A percentile compares a stretch with the other conserved stretches of the same genome.
These are phyloP conservation scores for Heliconius hewitsoni DNA, from an alignment of 1,140 invertebrate species.

Conservation along the genomic window DNA sequence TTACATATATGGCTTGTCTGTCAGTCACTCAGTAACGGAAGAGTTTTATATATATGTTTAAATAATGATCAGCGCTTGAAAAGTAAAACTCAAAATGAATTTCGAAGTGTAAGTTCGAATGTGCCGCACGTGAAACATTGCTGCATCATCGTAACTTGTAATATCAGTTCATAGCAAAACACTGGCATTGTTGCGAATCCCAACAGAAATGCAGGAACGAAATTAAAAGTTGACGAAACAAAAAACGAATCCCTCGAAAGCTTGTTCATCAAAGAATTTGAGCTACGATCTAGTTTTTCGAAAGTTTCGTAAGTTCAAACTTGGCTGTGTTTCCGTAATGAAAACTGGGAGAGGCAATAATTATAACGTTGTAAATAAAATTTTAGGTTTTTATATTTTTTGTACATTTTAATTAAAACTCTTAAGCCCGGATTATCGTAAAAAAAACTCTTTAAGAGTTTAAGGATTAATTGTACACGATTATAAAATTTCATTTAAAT, in stretches of 20 bases:
- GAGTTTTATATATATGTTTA: neutral
- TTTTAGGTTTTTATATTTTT: neutral
- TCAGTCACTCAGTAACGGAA: too few species aligned
- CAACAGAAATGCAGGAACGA: conserved; percentile 34
- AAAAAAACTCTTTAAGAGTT: too few species aligned
- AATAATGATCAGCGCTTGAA: neutral
- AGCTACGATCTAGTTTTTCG: conserved; percentile 8
- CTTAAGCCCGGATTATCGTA: too few species aligned
- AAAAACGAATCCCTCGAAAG: conserved; percentile 33
- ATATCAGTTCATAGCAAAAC: conserved; percentile 23
- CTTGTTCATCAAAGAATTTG: conserved; percentile 32
- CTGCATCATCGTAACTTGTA: conserved; percentile 20
- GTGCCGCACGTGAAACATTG: neutral
- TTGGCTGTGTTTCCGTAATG: conserved; percentile 6
- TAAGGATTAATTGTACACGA: too few species aligned
- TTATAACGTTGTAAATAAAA: neutral
- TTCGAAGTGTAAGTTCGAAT: neutral
- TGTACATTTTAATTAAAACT: too few species aligned
- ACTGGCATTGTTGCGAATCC: conserved; percentile 26
- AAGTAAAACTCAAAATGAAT: neutral
- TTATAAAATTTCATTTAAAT: too few species aligned
- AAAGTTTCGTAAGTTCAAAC: conserved; percentile 3
- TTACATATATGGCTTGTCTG: too few species aligned
- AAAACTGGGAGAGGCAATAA: neutral
- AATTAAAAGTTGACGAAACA: conserved; percentile 46